phyloP scores from a whole-genome alignment of 2,113 vertebrate genomes.

The Gorsachius goisagi region DNA sequence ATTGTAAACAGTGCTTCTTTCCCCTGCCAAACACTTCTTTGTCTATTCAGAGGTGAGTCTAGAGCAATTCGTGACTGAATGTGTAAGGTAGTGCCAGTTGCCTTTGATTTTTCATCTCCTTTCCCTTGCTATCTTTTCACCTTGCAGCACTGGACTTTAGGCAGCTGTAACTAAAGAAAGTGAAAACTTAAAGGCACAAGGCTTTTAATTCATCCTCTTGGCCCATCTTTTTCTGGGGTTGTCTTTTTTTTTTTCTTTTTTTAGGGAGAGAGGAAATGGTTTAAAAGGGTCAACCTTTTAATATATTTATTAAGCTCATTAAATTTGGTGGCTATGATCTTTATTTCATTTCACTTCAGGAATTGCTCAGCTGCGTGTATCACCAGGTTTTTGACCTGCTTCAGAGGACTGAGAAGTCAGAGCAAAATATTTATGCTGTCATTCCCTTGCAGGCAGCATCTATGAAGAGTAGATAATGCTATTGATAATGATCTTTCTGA shows the following conservation, averaged over 20 bases:
- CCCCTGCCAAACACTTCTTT: constrained; percentile 42
- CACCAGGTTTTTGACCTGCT: neutral
- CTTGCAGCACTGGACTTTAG: neutral
- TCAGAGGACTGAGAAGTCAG: neutral
- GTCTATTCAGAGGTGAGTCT: constrained; percentile 44
- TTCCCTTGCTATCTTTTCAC: neutral
- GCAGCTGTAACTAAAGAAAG: neutral
- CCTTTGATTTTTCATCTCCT: constrained; percentile 1
- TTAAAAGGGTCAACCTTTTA: neutral
- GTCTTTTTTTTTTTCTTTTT: neutral
- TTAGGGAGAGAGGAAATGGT: neutral
- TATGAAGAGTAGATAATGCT: neutral
- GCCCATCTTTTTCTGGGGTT: neutral
- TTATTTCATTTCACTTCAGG: neutral
- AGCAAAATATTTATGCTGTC: neutral
- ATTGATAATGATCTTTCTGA: neutral
- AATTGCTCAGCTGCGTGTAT: neutral
- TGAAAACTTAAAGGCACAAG: neutral
- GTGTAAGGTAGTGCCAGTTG: neutral
- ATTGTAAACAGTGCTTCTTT: constrained; percentile 47
- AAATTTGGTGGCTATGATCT: neutral
- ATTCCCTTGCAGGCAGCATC: neutral
- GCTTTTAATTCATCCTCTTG: neutral
- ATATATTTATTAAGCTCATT: neutral
- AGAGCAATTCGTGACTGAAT: constrained; percentile 44